A percentile compares a stretch with the other conserved stretches of the same genome.
Conservation (phyloP, 2,797 vertebrate genomes). For the Ibycter americanus region DNA sequence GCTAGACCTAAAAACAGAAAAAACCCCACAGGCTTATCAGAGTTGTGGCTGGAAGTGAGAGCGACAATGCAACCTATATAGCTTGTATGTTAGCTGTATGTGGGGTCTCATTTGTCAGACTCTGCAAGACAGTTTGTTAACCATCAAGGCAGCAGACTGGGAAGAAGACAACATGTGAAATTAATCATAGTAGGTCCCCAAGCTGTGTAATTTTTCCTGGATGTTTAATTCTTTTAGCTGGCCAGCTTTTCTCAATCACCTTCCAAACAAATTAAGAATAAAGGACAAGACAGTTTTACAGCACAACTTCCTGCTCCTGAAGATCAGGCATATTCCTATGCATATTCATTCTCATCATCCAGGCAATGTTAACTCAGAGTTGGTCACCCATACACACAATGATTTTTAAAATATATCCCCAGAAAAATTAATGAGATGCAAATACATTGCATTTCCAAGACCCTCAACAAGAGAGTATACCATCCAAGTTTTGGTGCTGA, state of each 20-base stretch:
- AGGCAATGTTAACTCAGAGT: background rate
- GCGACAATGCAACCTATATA: background rate
- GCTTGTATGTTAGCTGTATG: background rate
- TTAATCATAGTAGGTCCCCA: background rate
- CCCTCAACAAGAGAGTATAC: background rate
- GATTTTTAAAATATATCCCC: background rate
- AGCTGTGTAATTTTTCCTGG: background rate
- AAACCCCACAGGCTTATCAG: background rate
- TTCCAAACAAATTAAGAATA: background rate
- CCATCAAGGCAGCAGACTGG: background rate
- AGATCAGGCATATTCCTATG: background rate
- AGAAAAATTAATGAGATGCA: background rate
- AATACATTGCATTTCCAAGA: background rate
- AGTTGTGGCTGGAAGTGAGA: background rate
- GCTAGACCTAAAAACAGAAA: background rate
- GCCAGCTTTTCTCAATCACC: background rate
- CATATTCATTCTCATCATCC: background rate
- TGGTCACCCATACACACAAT: background rate
- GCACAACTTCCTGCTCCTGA: background rate
- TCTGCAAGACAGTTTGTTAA: background rate
- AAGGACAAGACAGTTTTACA: background rate
- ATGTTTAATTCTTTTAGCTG: background rate
- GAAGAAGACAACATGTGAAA: background rate
- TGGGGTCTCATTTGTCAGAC: background rate
- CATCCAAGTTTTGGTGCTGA: background rate